Base-by-base conservation (phyloP, 2,888 invertebrate species). In the Adineta ricciae region DNA sequence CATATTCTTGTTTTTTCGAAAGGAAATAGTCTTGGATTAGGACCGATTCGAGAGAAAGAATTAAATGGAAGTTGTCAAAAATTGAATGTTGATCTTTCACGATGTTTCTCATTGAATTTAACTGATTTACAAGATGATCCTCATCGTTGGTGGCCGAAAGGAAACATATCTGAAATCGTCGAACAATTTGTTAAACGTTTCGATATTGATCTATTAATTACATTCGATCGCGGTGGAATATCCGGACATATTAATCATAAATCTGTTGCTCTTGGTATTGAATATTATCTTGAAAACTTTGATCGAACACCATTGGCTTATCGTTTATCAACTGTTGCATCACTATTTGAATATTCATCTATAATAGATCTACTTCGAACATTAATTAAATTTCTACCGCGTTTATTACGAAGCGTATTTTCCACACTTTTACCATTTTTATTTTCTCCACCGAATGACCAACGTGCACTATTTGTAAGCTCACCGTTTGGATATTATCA, bases 1-100 rank as follows among this genome's bases (percentile, higher is more conserved):
- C 49, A 46, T 49, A 24, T 83, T 82, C 50, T 84, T 16, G 84
- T 84, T 56, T 83, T 86, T 36, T 84, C 86, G 21, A 86, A 27
- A 24, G 86, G 86, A 5, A 52, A 86, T 84, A 78, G 32, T 41
- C 46, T 84, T 46, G 54, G 82, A 11, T 52, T 54, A 54, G 86
- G 86, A 38, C 24, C 36, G 49, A 78, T 41, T 16, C 16, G 86
- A 14, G 56, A 52, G 19, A 54, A 56, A 83, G 86, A 86, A 52
- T 46, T 86, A 52, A 72, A 84, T 5, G 24, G 14, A 36, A 72
- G 64, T 27, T 86, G 86, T 27, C 27, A 38, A 36, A 11, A n/a
- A 36, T 52, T 86, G 38, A 52, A 72, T 41, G 19, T n/a, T 19
- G 82, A 50, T n/a, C 19, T 36, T 19, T 16, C 64, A 4, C 64